Evolutionary conservation across 1,140 invertebrate species (phyloP).

Genomic region (Mycetomoellerius zeteki): DNA sequence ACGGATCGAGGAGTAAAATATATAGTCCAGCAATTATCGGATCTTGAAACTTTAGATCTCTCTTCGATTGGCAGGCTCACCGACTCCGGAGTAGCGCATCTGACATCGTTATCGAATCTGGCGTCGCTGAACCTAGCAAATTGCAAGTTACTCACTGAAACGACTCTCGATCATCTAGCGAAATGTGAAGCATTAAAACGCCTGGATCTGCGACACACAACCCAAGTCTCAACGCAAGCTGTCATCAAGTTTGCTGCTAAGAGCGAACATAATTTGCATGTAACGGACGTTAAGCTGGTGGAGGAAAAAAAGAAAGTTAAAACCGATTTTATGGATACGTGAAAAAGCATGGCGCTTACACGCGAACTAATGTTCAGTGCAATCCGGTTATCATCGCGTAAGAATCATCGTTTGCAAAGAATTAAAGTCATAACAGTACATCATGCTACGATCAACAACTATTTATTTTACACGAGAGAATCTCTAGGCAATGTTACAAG

Average conservation of each 20-base stretch:
- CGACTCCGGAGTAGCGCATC: constrained; percentile 95
- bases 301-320: constrained; percentile 85
- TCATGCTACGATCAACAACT: constrained; percentile 31
- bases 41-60: constrained; percentile 92
- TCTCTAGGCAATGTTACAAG: constrained; percentile 34
- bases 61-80: constrained; percentile 95
- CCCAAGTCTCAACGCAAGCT: constrained; percentile 92
- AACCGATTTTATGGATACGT: constrained; percentile 64
- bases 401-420: background rate
- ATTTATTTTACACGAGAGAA: constrained; percentile 68
- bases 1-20: constrained; percentile 95
- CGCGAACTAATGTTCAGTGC: constrained; percentile 56
- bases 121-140: constrained; percentile 92
- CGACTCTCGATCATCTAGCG: constrained; percentile 92
- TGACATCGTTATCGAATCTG: constrained; percentile 89
- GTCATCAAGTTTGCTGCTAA: constrained; percentile 93
- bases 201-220: constrained; percentile 92
- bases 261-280: constrained; percentile 91
- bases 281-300: constrained; percentile 92
- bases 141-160: constrained; percentile 94
- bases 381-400: constrained; percentile 59
- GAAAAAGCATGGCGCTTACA: constrained; percentile 64
- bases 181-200: constrained; percentile 89
- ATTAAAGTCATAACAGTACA: constrained; percentile 39
- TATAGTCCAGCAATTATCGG: constrained; percentile 92